phyloP scores from a whole-genome alignment of 2,113 vertebrate species.

The Chlamydotis undulata region DNA sequence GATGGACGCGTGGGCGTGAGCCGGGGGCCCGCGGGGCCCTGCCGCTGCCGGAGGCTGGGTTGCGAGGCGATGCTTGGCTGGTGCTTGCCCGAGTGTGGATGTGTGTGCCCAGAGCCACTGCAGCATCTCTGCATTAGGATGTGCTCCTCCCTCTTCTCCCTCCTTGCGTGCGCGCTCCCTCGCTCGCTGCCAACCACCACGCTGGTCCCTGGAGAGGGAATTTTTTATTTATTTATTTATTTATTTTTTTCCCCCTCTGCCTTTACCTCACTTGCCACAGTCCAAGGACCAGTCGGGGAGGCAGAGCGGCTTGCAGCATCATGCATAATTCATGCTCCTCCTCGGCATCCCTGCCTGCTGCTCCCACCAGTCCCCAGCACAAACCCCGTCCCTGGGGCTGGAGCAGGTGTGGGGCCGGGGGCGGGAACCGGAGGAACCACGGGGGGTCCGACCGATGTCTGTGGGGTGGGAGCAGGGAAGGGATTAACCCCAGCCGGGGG shows the following conservation, averaged over 20 bases:
- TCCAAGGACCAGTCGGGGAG: constrained; percentile 50
- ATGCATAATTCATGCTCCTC: constrained; percentile 55
- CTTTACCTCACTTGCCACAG: constrained; percentile 74
- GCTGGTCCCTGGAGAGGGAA: constrained; percentile 26
- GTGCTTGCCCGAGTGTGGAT: constrained; percentile 59
- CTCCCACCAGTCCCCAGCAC: background rate
- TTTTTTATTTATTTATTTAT: background rate
- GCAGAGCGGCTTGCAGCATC: constrained; percentile 11
- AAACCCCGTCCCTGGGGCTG: background rate
- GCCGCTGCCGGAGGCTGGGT: background rate
- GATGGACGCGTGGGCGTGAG: background rate
- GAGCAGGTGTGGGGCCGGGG: background rate
- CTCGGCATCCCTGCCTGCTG: background rate
- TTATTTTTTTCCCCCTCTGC: background rate
- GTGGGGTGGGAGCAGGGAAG: background rate
- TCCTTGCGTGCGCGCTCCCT: constrained; percentile 62
- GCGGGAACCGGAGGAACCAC: no score
- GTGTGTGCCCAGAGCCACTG: constrained; percentile 76
- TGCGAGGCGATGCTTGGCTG: constrained; percentile 22
- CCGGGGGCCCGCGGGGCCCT: background rate
- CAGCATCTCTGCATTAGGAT: constrained; percentile 85
- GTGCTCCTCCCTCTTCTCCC: constrained; percentile 80
- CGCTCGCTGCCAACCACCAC: constrained; percentile 62
- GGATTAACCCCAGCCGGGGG: background rate
- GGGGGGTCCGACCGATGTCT: background rate